Evolutionary conservation across 2,888 invertebrate species (phyloP).

Genomic region (Synanthedon vespiformis): DNA sequence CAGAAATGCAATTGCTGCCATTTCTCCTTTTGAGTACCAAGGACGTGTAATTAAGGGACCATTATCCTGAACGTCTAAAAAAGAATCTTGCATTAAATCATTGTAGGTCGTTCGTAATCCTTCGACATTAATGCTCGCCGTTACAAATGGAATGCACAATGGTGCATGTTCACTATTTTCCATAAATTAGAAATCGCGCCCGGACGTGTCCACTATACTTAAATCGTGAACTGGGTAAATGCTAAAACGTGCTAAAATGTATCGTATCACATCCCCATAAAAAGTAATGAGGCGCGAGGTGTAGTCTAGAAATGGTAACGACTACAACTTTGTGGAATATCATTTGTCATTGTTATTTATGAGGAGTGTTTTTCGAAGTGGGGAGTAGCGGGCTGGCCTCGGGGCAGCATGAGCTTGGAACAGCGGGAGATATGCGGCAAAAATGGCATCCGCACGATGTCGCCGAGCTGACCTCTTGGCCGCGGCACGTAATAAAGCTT

Average conservation of each 20-base stretch:
- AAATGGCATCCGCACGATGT: constrained; percentile 54
- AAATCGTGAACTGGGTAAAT: constrained; percentile 11
- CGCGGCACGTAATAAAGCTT: constrained; percentile 27
- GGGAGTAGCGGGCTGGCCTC: constrained; percentile 20
- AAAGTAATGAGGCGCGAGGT: constrained; percentile 29
- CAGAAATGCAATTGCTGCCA: constrained; percentile 56
- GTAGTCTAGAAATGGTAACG: constrained; percentile 23
- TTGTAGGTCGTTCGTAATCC: constrained; percentile 15
- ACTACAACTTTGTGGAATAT: constrained; percentile 24
- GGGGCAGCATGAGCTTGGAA: constrained; percentile 21
- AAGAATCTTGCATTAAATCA: constrained; percentile 37
- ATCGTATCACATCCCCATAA: constrained; percentile 29
- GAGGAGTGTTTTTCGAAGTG: constrained; percentile 26
- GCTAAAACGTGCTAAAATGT: constrained; percentile 20
- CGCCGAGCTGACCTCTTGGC: constrained; percentile 28
- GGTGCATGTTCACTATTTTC: constrained; percentile 13
- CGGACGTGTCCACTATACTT: constrained; percentile 5
- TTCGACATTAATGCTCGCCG: constrained; percentile 23
- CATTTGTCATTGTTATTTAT: constrained; percentile 54
- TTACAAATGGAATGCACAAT: constrained; percentile 10
- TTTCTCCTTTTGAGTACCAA: constrained; percentile 48
- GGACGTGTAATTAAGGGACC: constrained; percentile 50
- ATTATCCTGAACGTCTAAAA: constrained; percentile 33
- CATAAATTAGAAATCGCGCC: background rate
- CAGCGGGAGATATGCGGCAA: constrained; percentile 41